A percentile compares a stretch with the other conserved stretches of the same genome.
These are phyloP conservation scores for Protodeltote pygarga DNA, from an alignment of 2,888 invertebrate genomes.

Conservation along the genomic window DNA sequence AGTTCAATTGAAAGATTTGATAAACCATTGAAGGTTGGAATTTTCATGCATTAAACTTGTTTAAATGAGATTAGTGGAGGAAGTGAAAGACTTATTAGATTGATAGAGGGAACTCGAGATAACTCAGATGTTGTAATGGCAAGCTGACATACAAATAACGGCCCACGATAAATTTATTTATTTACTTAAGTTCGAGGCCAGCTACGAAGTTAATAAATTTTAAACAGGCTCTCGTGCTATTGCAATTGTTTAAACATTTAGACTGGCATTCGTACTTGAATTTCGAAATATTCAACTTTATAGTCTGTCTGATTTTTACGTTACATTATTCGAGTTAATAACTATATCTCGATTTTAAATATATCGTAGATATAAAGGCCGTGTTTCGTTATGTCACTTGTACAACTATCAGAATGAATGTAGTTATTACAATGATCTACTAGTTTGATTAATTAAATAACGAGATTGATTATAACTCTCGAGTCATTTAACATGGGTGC, in stretches of 20 bases:
- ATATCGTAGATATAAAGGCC: slow-evolving; percentile 46
- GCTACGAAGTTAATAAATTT: slow-evolving; percentile 22
- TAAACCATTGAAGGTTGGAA: slow-evolving; percentile 65
- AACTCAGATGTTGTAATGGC: slow-evolving; percentile 13
- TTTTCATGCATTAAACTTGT: slow-evolving; percentile 61
- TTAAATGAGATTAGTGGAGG: slow-evolving; percentile 39
- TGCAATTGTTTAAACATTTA: slow-evolving; percentile 27
- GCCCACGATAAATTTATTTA: slow-evolving; percentile 11
- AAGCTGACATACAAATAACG: slow-evolving; percentile 11
- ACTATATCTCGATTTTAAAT: slow-evolving; percentile 45
- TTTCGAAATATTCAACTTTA: slow-evolving; percentile 30
- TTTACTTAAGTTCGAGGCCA: slow-evolving; percentile 20
- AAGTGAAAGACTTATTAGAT: slow-evolving; percentile 37
- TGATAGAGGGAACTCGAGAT: slow-evolving; percentile 37
- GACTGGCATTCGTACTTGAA: slow-evolving; percentile 4
- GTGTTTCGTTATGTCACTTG: slow-evolving; percentile 51
- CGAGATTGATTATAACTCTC: slow-evolving; percentile 23
- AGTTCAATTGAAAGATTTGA: slow-evolving; percentile 59
- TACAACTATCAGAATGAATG: slow-evolving; percentile 42
- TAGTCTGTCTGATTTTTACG: slow-evolving; percentile 29
- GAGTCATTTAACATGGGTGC: slow-evolving; percentile 29
- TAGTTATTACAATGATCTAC: slow-evolving; percentile 33
- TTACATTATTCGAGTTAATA: slow-evolving; percentile 45
- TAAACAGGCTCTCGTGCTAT: slow-evolving; percentile 16
- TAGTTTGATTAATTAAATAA: slow-evolving; percentile 23